Base-by-base conservation (phyloP, 2,797 vertebrate genomes). In the Myotis vivesi region DNA sequence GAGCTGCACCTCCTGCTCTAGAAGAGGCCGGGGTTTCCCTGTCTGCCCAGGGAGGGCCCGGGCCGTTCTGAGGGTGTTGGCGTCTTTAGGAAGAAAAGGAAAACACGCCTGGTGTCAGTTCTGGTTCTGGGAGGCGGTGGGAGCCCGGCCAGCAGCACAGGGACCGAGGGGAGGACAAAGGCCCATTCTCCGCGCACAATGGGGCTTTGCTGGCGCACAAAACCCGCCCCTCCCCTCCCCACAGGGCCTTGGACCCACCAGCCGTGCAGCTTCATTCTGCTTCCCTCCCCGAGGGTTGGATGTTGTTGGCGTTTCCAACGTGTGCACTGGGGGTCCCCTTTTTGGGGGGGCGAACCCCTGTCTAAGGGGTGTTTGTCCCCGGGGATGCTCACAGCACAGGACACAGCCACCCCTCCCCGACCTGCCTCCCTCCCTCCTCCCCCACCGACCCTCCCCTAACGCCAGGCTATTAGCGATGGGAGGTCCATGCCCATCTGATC, bases 131-230 rank as follows among this genome's bases (percentile, higher is more conserved):
- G 77, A n/a, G 49, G 30, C 30, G 46, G 41, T 41, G 20, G 73
- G 59, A 33, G 15, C 41, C 59, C 41, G 28, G 51, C 59, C 46
- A 20, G 76, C 86, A 82, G 80, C 13, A 13, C 30, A 75, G 81
- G 36, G 36, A 38, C 36, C 3, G 30, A 68, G 36, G 59, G 66
- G 9, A 55, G 89, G 69, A 96, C 89, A 81, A 62, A 83, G 88
- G 49, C 66, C 72, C 86, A 59, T 91, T 94, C 80, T 87, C 66
- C 44, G 66, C 1, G 41, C 33, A 94, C 84, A 82, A 51, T 30
- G 73, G 69, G 80, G 4, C 87, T 96, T 81, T 95, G 92, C 90
- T 8, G 69, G 85, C 1, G 1, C 20, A 89, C 84, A 93, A 66
- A 82, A 55, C 23, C 69, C 30, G 30, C 90, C 93, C 94, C 80